A percentile compares a stretch with the other conserved stretches of the same genome.
Evolutionary conservation across 2,797 vertebrate species (phyloP).

Genomic region (Enoplosus armatus): DNA sequence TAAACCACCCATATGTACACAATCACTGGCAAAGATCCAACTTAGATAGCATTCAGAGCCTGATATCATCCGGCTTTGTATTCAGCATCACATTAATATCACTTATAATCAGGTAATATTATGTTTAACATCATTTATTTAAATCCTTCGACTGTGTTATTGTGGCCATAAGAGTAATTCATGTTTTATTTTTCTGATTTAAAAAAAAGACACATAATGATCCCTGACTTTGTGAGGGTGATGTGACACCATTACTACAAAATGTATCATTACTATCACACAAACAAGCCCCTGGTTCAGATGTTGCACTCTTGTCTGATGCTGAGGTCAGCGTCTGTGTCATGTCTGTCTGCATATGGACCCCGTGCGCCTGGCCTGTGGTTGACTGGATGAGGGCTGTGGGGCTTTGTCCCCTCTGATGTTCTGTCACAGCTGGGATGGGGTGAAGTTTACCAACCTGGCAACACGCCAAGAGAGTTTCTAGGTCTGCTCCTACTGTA

Average conservation of each 20-base stretch:
- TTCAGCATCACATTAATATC: not conserved
- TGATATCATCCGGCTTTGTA: not conserved
- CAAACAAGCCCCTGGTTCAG: constrained; percentile 14
- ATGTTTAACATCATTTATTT: not conserved
- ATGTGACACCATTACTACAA: not conserved
- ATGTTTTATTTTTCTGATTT: not conserved
- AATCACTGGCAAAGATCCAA: not conserved
- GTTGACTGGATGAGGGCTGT: constrained; percentile 44
- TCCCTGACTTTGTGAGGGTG: not conserved
- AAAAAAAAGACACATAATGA: not conserved
- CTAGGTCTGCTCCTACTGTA: constrained; percentile 46
- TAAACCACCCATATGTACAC: not conserved
- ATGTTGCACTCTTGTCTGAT: constrained; percentile 11
- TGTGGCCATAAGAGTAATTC: not conserved
- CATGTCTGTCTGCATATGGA: constrained; percentile 35
- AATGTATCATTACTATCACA: constrained; percentile 1
- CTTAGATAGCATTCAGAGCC: not conserved
- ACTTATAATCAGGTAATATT: not conserved
- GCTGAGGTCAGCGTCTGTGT: constrained; percentile 29
- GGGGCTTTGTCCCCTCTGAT: constrained; percentile 51
- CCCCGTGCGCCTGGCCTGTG: constrained; percentile 38
- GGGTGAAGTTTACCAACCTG: constrained; percentile 60
- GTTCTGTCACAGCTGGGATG: constrained; percentile 62
- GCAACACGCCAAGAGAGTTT: constrained; percentile 57
- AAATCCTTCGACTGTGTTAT: not conserved